A percentile compares a stretch with the other conserved stretches of the same genome.
Conservation (phyloP, 2,888 invertebrate genomes). For the Hirtodrosophila alboralis region DNA sequence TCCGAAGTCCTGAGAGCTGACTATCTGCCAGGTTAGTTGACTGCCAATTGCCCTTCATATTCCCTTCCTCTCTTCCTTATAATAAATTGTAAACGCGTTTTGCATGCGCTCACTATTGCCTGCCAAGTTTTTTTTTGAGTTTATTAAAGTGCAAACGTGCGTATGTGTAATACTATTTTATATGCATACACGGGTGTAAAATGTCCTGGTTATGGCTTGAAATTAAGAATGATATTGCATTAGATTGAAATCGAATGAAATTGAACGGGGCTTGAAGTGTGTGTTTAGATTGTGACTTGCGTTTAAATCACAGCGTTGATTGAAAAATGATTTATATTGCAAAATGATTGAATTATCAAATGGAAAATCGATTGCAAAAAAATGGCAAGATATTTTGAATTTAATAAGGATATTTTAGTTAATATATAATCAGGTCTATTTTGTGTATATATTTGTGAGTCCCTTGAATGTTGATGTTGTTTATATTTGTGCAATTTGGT, state of each 20-base stretch:
- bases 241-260: constrained; percentile 33
- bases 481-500: too few species aligned
- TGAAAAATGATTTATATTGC: constrained; percentile 31
- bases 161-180: constrained; percentile 49
- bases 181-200: constrained; percentile 19
- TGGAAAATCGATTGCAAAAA: constrained; percentile 23
- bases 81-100: constrained; percentile 35
- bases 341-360: constrained; percentile 20
- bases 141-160: constrained; percentile 60
- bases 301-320: constrained; percentile 24
- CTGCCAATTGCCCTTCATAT: constrained; percentile 10
- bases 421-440: too few species aligned
- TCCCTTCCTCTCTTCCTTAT: background rate
- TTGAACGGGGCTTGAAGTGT: constrained; percentile 12
- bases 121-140: constrained; percentile 32
- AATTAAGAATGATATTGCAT: constrained; percentile 37
- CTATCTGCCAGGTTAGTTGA: constrained; percentile 26
- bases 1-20: constrained; percentile 15
- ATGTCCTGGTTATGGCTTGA: constrained; percentile 19
- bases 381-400: background rate
- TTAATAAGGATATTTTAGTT: too few species aligned
- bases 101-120: constrained; percentile 36
- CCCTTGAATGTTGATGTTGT: too few species aligned
- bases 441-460: too few species aligned
- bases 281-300: constrained; percentile 27